phyloP scores from a whole-genome alignment of 1,140 invertebrate genomes.

The Drosophila miranda region DNA sequence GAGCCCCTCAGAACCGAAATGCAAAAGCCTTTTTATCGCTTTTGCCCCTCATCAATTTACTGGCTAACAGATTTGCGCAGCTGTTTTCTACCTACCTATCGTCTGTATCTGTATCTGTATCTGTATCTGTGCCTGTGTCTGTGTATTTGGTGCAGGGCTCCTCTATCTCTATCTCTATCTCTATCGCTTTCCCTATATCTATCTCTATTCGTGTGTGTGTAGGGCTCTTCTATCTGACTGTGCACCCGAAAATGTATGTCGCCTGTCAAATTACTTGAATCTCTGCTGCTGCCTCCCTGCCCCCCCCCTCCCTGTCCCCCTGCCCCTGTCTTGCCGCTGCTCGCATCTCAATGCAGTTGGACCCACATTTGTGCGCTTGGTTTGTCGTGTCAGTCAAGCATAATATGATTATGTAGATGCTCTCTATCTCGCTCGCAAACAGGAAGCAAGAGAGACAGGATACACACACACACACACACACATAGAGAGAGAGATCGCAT shows the following conservation, averaged over 20 bases:
- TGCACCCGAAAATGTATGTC: conserved; percentile 73
- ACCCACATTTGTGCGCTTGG: conserved; percentile 79
- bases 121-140: conserved; percentile 1
- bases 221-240: conserved; percentile 26
- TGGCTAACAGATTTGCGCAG: conserved; percentile 77
- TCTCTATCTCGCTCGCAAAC: conserved; percentile 15
- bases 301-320: neutral
- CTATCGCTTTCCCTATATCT: neutral
- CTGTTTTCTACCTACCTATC: conserved; percentile 35
- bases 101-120: conserved; percentile 1
- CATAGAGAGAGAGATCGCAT: neutral
- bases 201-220: conserved; percentile 9
- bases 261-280: conserved; percentile 80
- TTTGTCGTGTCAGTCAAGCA: conserved; percentile 79
- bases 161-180: too few species aligned
- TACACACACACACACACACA: conserved; percentile 13
- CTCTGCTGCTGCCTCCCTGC: conserved; percentile 39
- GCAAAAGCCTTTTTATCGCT: conserved; percentile 77
- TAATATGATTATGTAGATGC: conserved; percentile 80
- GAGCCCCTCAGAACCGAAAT: conserved; percentile 32
- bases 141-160: conserved; percentile 6
- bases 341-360: conserved; percentile 71
- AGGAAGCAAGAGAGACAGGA: conserved; percentile 17
- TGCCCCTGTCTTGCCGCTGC: conserved; percentile 1
- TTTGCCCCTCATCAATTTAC: conserved; percentile 77